Conservation (phyloP, 2,888 invertebrate genomes). For the Epinotia nisella region DNA sequence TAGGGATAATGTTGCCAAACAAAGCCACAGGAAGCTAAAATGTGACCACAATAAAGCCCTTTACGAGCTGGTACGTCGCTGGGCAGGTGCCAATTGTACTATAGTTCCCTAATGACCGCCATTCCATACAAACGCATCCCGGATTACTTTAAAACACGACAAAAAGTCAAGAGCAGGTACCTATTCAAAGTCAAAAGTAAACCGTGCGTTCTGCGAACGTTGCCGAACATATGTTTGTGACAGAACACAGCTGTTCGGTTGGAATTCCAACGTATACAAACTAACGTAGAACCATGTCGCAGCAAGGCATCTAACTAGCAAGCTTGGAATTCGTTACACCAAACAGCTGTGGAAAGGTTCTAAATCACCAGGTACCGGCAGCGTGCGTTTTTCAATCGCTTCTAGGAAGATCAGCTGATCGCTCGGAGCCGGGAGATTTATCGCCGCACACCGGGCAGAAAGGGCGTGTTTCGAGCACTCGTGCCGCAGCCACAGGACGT, state of each 20-base stretch:
- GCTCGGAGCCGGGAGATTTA: constrained; percentile 34
- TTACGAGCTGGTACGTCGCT: neutral
- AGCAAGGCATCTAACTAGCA: neutral
- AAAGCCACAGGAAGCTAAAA: neutral
- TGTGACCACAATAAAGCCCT: neutral
- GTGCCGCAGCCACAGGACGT: neutral
- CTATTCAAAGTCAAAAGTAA: constrained; percentile 38
- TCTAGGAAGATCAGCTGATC: constrained; percentile 53
- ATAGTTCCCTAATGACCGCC: constrained; percentile 10
- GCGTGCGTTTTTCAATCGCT: neutral
- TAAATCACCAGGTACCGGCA: neutral
- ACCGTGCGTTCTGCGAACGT: constrained; percentile 50
- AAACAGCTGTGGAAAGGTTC: constrained; percentile 45
- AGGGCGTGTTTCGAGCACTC: neutral
- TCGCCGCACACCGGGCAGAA: constrained; percentile 1
- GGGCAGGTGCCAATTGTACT: constrained; percentile 18
- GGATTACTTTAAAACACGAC: constrained; percentile 23
- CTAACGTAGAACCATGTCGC: constrained; percentile 47
- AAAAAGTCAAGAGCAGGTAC: constrained; percentile 36
- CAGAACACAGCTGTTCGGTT: constrained; percentile 62
- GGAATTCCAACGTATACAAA: constrained; percentile 1
- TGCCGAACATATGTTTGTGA: constrained; percentile 59
- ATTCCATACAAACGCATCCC: neutral
- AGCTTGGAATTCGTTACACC: neutral
- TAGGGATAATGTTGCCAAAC: constrained; percentile 3